A percentile compares a stretch with the other conserved stretches of the same genome.
Conservation (phyloP, 2,888 invertebrate genomes). For the Callyntrura guangdongensis region DNA sequence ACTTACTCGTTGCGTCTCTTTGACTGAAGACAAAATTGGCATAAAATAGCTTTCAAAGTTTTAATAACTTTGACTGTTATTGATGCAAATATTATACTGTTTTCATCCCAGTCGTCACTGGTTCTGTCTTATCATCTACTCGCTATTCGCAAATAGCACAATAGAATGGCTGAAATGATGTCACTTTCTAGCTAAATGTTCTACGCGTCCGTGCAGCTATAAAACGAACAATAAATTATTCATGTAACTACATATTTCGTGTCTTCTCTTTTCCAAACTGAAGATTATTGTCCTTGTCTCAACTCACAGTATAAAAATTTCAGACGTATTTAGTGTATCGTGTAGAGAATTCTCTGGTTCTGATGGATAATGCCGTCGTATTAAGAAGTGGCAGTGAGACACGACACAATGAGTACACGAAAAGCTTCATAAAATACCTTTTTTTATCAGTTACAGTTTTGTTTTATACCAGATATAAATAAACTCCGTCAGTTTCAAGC, state of each 20-base stretch:
- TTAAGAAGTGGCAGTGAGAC: background rate
- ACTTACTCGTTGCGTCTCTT: too few species aligned
- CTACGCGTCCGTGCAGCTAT: background rate
- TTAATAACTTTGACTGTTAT: background rate
- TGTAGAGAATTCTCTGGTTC: background rate
- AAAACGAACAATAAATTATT: constrained; percentile 45
- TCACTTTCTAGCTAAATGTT: background rate
- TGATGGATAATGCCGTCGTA: background rate
- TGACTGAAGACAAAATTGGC: too few species aligned
- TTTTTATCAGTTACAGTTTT: background rate
- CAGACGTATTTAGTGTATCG: background rate
- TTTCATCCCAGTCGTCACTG: background rate
- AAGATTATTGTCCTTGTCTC: background rate
- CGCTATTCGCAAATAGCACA: background rate
- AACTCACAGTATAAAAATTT: background rate
- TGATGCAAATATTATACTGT: constrained; percentile 19
- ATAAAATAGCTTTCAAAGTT: background rate
- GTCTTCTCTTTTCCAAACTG: background rate
- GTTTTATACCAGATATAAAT: background rate
- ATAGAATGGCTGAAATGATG: constrained; percentile 26
- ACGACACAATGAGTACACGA: background rate
- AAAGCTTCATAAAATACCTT: background rate
- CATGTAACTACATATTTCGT: background rate
- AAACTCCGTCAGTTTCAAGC: background rate
- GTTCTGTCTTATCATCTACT: constrained; percentile 1